phyloP scores from a whole-genome alignment of 2,113 vertebrate species.

The Poicephalus meyeri region DNA sequence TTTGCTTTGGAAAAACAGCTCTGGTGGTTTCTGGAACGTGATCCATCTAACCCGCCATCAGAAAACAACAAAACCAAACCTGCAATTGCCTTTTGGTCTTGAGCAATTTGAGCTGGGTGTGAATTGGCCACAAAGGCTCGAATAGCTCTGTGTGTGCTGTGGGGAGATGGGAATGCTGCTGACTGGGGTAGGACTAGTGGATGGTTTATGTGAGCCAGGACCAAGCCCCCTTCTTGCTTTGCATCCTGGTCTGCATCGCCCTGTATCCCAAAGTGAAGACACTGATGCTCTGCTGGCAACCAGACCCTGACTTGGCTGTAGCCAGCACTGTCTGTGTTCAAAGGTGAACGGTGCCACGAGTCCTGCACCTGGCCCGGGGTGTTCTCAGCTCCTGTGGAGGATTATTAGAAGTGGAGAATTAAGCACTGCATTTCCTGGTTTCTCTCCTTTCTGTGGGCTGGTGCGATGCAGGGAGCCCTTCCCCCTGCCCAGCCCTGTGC shows the following conservation, averaged over 20 bases:
- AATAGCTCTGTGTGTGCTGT: background rate
- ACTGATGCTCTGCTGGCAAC: background rate
- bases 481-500: background rate
- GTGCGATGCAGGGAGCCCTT: background rate
- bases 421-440: background rate
- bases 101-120: slow-evolving; percentile 24
- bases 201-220: background rate
- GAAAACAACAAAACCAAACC: slow-evolving; percentile 27
- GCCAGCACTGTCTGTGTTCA: accelerated
- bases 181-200: accelerated
- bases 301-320: background rate
- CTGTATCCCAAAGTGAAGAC: background rate
- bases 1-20: slow-evolving; percentile 2
- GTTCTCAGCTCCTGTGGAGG: background rate
- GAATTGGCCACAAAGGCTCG: background rate
- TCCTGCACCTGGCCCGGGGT: background rate
- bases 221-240: too few species aligned
- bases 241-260: accelerated
- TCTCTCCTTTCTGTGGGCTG: background rate
- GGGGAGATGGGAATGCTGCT: accelerated
- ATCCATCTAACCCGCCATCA: slow-evolving; percentile 7
- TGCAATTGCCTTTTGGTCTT: background rate
- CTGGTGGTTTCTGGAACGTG: slow-evolving; percentile 19
- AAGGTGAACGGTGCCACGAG: background rate
- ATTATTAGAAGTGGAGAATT: background rate